A percentile compares a stretch with the other conserved stretches of the same genome.
Evolutionary conservation across 2,888 invertebrate genomes (phyloP).

Genomic region (Xanthorhoe spadicearia): DNA sequence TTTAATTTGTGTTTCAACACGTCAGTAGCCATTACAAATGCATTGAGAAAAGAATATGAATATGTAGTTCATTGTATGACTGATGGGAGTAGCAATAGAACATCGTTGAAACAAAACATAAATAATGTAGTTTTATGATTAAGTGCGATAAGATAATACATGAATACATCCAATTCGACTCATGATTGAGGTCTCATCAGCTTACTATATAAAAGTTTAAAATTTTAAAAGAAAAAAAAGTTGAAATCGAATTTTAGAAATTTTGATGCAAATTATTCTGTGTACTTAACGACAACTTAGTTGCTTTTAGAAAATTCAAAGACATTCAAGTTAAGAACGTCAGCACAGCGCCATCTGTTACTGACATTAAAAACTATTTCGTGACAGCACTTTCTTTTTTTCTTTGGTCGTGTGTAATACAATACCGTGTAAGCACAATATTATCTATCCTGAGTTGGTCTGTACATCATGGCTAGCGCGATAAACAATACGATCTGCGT

Average conservation of each 20-base stretch:
- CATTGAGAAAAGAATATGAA: conserved; percentile 1
- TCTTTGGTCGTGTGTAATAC: too few relatives aligned
- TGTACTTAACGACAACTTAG: not conserved
- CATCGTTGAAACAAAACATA: conserved; percentile 23
- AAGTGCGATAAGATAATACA: conserved; percentile 21
- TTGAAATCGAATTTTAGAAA: too few relatives aligned
- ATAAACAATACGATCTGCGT: conserved; percentile 35
- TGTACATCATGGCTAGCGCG: conserved; percentile 3
- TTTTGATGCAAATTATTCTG: too few relatives aligned
- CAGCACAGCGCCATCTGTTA: too few relatives aligned
- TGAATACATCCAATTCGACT: conserved; percentile 1
- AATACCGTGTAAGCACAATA: not conserved
- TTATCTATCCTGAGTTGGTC: not conserved
- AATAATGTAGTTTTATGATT: conserved; percentile 28
- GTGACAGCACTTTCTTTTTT: too few relatives aligned
- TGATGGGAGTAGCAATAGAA: conserved; percentile 10
- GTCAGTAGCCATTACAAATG: not conserved
- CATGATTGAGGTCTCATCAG: not conserved
- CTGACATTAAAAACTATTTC: too few relatives aligned
- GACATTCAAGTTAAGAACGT: too few relatives aligned
- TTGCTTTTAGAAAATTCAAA: not conserved
- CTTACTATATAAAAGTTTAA: not conserved
- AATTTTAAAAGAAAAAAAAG: too few relatives aligned
- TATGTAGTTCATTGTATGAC: not conserved
- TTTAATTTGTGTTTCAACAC: not conserved